Conservation (phyloP, 2,888 invertebrate genomes). For the Chaetoderma sp. region DNA sequence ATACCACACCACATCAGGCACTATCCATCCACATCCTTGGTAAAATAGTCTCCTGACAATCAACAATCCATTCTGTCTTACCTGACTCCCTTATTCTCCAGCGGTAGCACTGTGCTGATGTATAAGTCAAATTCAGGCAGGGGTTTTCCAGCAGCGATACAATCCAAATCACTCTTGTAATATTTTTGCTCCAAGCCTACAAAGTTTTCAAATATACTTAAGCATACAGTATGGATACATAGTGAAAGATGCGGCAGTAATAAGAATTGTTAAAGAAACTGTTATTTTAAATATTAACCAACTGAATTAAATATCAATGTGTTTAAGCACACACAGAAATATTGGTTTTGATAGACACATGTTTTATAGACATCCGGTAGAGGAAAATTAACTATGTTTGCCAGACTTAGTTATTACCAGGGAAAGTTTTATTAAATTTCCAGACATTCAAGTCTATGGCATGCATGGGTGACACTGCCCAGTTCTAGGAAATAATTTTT, state of each 20-base stretch:
- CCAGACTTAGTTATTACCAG: too few relatives aligned
- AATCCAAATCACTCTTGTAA: constrained; percentile 76
- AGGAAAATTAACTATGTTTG: too few relatives aligned
- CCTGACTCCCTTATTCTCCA: constrained; percentile 69
- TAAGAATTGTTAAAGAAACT: background rate
- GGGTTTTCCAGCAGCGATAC: constrained; percentile 76
- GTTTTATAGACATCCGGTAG: too few relatives aligned
- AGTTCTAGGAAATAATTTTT: too few relatives aligned
- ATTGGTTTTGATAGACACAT: too few relatives aligned
- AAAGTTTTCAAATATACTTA: constrained; percentile 13
- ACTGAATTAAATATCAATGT: background rate
- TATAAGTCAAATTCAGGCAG: constrained; percentile 79
- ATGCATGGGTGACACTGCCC: too few relatives aligned
- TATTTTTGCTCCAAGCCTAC: constrained; percentile 74
- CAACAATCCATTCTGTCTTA: constrained; percentile 40
- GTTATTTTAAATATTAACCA: background rate
- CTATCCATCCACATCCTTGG: too few relatives aligned
- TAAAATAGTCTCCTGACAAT: too few relatives aligned
- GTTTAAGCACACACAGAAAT: too few relatives aligned
- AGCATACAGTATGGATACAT: background rate
- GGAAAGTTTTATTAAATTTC: too few relatives aligned
- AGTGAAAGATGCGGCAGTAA: background rate
- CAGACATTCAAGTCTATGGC: too few relatives aligned
- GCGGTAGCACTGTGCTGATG: constrained; percentile 71
- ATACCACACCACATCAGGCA: too few relatives aligned